Evolutionary conservation across 2,888 invertebrate species (phyloP).

Genomic region (Eristalis arbustorum): DNA sequence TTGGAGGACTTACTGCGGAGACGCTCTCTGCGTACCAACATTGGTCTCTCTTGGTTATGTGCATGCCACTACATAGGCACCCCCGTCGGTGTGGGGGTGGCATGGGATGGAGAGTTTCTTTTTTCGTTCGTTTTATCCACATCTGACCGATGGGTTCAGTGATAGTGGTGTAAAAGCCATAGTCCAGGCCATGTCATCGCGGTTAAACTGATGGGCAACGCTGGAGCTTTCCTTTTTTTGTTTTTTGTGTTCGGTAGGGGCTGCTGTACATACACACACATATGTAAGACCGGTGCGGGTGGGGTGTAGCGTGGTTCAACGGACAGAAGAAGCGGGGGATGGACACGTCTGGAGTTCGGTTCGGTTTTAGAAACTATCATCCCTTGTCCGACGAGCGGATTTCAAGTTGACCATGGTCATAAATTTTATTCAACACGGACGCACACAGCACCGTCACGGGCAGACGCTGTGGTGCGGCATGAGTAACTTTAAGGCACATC

Average conservation of each 20-base stretch:
- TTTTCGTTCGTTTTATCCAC: constrained; percentile 23
- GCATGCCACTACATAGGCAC: constrained; percentile 22
- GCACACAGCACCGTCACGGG: constrained; percentile 25
- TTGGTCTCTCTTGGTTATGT: constrained; percentile 13
- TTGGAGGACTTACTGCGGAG: constrained; percentile 27
- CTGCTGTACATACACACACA: constrained; percentile 19
- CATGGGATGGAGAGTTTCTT: not conserved
- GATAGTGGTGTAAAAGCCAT: constrained; percentile 74
- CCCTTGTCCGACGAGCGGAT: constrained; percentile 57
- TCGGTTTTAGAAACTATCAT: constrained; percentile 41
- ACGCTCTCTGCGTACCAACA: not conserved
- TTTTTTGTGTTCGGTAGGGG: constrained; percentile 4
- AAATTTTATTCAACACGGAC: constrained; percentile 44
- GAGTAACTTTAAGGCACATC: not conserved
- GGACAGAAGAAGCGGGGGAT: constrained; percentile 22
- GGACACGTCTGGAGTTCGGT: constrained; percentile 17
- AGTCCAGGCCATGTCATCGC: constrained; percentile 79
- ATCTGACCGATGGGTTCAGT: constrained; percentile 71
- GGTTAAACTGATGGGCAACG: constrained; percentile 79
- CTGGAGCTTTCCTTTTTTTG: constrained; percentile 43
- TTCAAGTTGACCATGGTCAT: constrained; percentile 68
- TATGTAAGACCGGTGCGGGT: not conserved
- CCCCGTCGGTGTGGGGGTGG: constrained; percentile 5
- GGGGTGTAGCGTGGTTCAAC: constrained; percentile 44
- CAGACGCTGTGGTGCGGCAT: constrained; percentile 15